Evolutionary conservation across 2,888 invertebrate species (phyloP).

Genomic region (Chaetogeoica ovagalla): DNA sequence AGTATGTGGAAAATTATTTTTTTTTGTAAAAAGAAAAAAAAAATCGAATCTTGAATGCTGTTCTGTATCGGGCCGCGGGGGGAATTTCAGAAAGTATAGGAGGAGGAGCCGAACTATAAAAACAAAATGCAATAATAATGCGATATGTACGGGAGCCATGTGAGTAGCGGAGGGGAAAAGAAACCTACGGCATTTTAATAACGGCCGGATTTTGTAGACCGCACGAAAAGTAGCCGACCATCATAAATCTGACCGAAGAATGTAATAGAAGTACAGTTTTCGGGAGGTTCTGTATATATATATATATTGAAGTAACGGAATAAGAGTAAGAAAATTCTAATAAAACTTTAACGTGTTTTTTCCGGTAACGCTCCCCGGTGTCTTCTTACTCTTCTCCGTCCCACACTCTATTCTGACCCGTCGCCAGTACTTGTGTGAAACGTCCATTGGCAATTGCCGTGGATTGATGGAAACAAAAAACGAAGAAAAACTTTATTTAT

Average conservation of each 20-base stretch:
- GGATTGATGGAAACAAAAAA: not conserved
- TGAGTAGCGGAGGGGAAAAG: too few relatives aligned
- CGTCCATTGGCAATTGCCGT: not conserved
- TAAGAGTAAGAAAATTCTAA: conserved; percentile 22
- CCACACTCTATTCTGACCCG: not conserved
- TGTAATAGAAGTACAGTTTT: conserved; percentile 15
- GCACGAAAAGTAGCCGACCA: not conserved
- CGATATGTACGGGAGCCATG: not conserved
- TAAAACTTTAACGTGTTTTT: conserved; percentile 33
- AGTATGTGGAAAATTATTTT: not conserved
- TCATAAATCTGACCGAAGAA: conserved; percentile 20
- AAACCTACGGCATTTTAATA: not conserved
- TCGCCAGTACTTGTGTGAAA: not conserved
- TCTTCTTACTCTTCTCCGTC: not conserved
- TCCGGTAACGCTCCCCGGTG: not conserved
- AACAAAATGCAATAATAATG: conserved; percentile 15
- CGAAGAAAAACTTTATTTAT: conserved; percentile 1
- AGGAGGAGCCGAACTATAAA: not conserved
- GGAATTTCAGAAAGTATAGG: not conserved
- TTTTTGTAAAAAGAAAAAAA: not conserved
- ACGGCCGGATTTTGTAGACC: conserved; percentile 1
- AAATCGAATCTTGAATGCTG: not conserved
- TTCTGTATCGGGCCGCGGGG: not conserved
- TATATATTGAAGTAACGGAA: not conserved
- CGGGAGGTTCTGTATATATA: not conserved